A percentile compares a stretch with the other conserved stretches of the same genome.
Conservation (phyloP, 2,888 invertebrate species). For the Eupithecia insigniata region DNA sequence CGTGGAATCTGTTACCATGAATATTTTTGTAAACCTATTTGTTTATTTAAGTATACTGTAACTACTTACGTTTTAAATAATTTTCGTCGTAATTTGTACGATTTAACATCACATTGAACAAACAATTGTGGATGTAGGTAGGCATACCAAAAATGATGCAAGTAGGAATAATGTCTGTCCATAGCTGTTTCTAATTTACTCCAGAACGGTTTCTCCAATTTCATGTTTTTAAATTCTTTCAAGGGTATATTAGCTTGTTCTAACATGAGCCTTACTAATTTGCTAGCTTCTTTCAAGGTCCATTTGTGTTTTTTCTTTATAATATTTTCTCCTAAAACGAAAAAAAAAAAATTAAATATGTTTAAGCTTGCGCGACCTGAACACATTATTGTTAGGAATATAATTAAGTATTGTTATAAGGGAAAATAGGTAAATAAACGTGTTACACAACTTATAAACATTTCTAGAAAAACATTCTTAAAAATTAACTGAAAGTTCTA, state of each 20-base stretch:
- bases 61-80: constrained; percentile 63
- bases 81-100: constrained; percentile 56
- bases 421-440: too few species aligned
- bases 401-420: too few species aligned
- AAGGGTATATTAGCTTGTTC: constrained; percentile 56
- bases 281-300: constrained; percentile 62
- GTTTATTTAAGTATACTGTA: not conserved
- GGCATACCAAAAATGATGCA: constrained; percentile 65
- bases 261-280: constrained; percentile 61
- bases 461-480: not conserved
- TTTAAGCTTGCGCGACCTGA: too few species aligned
- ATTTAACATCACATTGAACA: constrained; percentile 61
- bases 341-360: too few species aligned
- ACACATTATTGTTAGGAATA: too few species aligned
- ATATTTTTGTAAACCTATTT: not conserved
- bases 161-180: constrained; percentile 54
- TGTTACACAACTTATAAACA: too few species aligned
- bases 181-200: constrained; percentile 60
- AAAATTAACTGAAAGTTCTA: not conserved
- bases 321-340: constrained; percentile 51
- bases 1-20: not conserved
- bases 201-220: constrained; percentile 65
- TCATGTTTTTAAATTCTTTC: constrained; percentile 62
- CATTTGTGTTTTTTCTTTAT: constrained; percentile 59
- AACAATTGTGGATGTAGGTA: constrained; percentile 70